These are phyloP conservation scores for Melospiza georgiana DNA, from an alignment of 2,113 vertebrate species.

Conservation along the genomic window DNA sequence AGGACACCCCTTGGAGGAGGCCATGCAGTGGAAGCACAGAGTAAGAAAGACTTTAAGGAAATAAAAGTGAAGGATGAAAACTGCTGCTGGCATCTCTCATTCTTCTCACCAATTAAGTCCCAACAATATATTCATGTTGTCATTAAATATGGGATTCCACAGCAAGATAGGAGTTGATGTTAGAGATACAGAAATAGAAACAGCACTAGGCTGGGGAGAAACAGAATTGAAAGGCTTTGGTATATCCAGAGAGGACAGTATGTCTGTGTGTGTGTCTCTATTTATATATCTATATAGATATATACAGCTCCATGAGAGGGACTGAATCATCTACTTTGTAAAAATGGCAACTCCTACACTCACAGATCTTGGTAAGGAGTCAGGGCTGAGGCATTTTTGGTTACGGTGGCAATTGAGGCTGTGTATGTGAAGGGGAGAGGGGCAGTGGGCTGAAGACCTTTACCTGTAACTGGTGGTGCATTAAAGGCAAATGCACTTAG, in stretches of 20 bases:
- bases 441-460: neutral
- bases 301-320: neutral
- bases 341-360: neutral
- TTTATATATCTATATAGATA: neutral
- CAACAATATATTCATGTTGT: neutral
- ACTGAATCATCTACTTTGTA: neutral
- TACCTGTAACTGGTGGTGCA: neutral
- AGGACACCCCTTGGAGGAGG: neutral
- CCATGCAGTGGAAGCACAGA: neutral
- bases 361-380: neutral
- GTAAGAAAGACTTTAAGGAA: neutral
- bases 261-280: rapidly evolving
- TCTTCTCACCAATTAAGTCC: neutral
- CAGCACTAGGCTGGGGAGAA: neutral
- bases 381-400: neutral
- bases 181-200: neutral
- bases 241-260: neutral
- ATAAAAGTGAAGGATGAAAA: neutral
- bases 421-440: neutral
- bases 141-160: neutral
- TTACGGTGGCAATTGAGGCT: neutral
- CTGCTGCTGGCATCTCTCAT: neutral
- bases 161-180: neutral
- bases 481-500: neutral
- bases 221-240: neutral